Conservation (phyloP, 2,888 invertebrate species). For the Dynastes maya region DNA sequence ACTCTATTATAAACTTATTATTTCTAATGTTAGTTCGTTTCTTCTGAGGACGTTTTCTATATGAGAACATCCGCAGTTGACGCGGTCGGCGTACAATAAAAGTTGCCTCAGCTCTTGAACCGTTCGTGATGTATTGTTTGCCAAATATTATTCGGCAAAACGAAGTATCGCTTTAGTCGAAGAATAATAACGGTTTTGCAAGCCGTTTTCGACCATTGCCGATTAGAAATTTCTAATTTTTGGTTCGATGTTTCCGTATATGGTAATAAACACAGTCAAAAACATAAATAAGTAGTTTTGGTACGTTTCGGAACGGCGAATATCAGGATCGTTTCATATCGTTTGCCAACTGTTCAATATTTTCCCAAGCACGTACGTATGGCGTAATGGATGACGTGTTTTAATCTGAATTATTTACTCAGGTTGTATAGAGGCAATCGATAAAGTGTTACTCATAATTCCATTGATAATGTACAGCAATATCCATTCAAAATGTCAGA, state of each 20-base stretch:
- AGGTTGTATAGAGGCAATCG: background rate
- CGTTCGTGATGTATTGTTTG: too few relatives aligned
- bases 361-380: background rate
- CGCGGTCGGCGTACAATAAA: background rate
- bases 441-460: too few relatives aligned
- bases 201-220: too few relatives aligned
- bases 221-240: too few relatives aligned
- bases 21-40: slow-evolving; percentile 33
- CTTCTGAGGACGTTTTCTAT: background rate
- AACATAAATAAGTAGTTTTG: background rate
- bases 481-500: too few relatives aligned
- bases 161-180: too few relatives aligned
- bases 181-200: too few relatives aligned
- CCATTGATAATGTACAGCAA: too few relatives aligned
- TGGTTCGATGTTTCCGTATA: background rate
- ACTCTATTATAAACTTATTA: slow-evolving; percentile 38
- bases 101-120: background rate
- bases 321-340: background rate
- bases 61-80: slow-evolving; percentile 7
- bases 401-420: background rate
- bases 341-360: background rate
- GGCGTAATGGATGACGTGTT: background rate
- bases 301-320: background rate
- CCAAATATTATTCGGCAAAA: too few relatives aligned
- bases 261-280: background rate